A percentile compares a stretch with the other conserved stretches of the same genome.
Conservation (phyloP, 2,888 invertebrate genomes). For the Apodemia duryi region DNA sequence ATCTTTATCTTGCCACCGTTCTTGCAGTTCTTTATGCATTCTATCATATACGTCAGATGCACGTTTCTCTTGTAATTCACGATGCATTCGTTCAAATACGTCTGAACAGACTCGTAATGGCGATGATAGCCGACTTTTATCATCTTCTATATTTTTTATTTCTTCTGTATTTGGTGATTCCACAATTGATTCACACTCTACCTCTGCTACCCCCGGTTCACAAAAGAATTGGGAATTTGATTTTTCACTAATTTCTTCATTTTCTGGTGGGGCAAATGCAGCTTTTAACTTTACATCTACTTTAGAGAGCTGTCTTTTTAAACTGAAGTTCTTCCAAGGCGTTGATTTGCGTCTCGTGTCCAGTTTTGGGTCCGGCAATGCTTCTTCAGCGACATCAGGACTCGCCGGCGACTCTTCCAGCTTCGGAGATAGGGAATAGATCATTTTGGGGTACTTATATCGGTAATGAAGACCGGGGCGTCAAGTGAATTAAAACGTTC, state of each 20-base stretch:
- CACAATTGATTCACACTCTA: slow-evolving; percentile 41
- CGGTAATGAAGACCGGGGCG: slow-evolving; percentile 25
- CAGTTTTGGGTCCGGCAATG: slow-evolving; percentile 46
- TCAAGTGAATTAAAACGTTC: neutral
- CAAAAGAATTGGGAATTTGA: slow-evolving; percentile 64
- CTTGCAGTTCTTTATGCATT: slow-evolving; percentile 68
- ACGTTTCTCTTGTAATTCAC: slow-evolving; percentile 56
- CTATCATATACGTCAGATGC: slow-evolving; percentile 57
- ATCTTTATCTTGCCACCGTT: slow-evolving; percentile 62
- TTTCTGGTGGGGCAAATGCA: slow-evolving; percentile 74
- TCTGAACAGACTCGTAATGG: slow-evolving; percentile 61
- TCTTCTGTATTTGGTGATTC: slow-evolving; percentile 44
- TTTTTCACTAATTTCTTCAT: slow-evolving; percentile 48
- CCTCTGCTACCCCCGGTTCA: slow-evolving; percentile 43
- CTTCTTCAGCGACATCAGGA: slow-evolving; percentile 45
- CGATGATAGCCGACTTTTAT: slow-evolving; percentile 41
- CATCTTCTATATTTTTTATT: slow-evolving; percentile 33
- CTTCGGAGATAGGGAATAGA: slow-evolving; percentile 58
- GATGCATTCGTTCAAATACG: slow-evolving; percentile 64
- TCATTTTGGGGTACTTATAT: slow-evolving; percentile 50
- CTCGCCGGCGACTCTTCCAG: slow-evolving; percentile 52
- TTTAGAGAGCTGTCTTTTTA: slow-evolving; percentile 89
- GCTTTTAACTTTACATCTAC: slow-evolving; percentile 87
- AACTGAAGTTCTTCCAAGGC: slow-evolving; percentile 88
- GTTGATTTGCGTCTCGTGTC: slow-evolving; percentile 82